A percentile compares a stretch with the other conserved stretches of the same genome.
phyloP scores from a whole-genome alignment of 2,888 invertebrate species.

The Ochlodes sylvanus region DNA sequence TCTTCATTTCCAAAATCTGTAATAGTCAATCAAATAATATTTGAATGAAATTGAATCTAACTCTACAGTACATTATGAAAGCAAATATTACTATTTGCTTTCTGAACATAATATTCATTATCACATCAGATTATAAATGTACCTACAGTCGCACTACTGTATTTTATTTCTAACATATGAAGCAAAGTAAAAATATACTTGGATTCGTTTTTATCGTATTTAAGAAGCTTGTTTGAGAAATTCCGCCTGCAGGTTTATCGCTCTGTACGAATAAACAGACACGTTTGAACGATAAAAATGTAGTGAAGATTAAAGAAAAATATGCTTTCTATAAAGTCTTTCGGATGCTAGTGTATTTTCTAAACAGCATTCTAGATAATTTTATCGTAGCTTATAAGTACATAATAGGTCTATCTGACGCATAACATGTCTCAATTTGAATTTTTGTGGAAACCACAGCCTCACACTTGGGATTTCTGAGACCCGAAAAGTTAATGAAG shows the following conservation, averaged over 20 bases:
- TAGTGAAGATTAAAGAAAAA: conserved; percentile 38
- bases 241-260: conserved; percentile 28
- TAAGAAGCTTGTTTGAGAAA: conserved; percentile 31
- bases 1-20: conserved; percentile 48
- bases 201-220: conserved; percentile 10
- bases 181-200: conserved; percentile 13
- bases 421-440: conserved; percentile 39
- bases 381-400: conserved; percentile 36
- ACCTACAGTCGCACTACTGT: background rate
- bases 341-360: conserved; percentile 44
- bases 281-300: conserved; percentile 33
- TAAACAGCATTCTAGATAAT: conserved; percentile 23
- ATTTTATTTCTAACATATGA: conserved; percentile 5
- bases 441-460: conserved; percentile 45
- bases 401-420: conserved; percentile 49
- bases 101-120: too few relatives aligned
- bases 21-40: conserved; percentile 21
- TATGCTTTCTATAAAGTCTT: conserved; percentile 45
- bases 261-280: conserved; percentile 32
- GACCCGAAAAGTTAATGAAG: conserved; percentile 75
- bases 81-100: too few relatives aligned
- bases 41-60: too few relatives aligned
- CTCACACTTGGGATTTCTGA: conserved; percentile 54
- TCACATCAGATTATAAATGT: too few relatives aligned
- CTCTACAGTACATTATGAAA: too few relatives aligned